Conservation (phyloP, 64 coral and sea anemone genomes). For the Montipora foliosa region DNA sequence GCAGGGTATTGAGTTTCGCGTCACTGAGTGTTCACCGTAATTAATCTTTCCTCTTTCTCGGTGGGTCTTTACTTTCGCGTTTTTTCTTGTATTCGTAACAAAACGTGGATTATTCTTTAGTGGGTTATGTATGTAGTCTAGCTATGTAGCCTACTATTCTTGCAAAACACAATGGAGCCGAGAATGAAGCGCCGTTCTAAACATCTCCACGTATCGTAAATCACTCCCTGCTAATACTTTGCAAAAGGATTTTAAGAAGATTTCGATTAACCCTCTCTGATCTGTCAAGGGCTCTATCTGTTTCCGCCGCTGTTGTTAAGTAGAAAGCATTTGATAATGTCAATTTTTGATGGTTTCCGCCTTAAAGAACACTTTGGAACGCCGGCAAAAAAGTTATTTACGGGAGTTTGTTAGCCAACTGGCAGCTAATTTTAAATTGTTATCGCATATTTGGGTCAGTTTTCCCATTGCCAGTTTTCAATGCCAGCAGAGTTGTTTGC, state of each 20-base stretch:
- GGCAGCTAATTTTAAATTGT: background rate
- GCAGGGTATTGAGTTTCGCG: too few relatives aligned
- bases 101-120: too few relatives aligned
- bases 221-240: background rate
- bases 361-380: background rate
- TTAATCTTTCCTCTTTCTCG: too few relatives aligned
- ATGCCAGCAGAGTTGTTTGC: background rate
- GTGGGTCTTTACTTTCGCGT: too few relatives aligned
- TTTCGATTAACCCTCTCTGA: background rate
- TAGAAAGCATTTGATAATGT: background rate
- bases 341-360: background rate
- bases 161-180: too few relatives aligned
- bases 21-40: too few relatives aligned
- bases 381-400: background rate
- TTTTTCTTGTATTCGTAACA: too few relatives aligned
- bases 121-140: too few relatives aligned
- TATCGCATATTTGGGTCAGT: background rate
- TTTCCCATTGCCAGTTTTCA: background rate
- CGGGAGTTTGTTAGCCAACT: background rate
- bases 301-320: background rate
- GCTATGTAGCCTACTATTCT: too few relatives aligned
- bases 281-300: slow-evolving; percentile 14
- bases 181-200: background rate
- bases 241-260: background rate
- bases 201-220: background rate